These are phyloP conservation scores for Psittacula derbiana DNA, from an alignment of 2,797 vertebrate species.

Conservation along the genomic window DNA sequence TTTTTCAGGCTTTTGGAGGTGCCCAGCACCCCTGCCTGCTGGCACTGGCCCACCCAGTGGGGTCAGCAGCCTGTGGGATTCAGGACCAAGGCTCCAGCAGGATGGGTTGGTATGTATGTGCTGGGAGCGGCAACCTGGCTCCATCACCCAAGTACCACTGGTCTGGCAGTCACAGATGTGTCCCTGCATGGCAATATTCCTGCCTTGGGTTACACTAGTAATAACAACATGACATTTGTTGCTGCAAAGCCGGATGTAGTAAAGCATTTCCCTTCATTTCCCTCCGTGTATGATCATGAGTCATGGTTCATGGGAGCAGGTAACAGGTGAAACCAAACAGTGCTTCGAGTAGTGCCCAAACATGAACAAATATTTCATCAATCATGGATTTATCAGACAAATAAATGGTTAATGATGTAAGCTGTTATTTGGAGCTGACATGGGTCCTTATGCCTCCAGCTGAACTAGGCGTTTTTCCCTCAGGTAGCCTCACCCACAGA, in stretches of 20 bases:
- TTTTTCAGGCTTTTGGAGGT: not conserved
- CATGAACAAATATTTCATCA: not conserved
- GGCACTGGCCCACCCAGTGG: not conserved
- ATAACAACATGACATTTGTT: not conserved
- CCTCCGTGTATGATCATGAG: not conserved
- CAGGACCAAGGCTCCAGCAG: not conserved
- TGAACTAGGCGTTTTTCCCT: not conserved
- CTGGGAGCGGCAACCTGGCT: not conserved
- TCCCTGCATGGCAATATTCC: not conserved
- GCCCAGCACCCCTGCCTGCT: not conserved
- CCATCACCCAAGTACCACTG: fast-evolving
- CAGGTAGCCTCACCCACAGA: not conserved
- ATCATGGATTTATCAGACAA: not conserved
- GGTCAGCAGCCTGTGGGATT: not conserved
- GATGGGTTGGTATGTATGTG: not conserved
- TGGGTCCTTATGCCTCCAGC: not conserved
- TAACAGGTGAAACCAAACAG: not conserved
- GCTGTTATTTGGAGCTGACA: not conserved
- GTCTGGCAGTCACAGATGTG: not conserved
- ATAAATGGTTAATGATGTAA: not conserved
- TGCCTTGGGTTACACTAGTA: not conserved
- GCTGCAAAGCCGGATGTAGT: not conserved
- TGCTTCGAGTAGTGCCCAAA: not conserved
- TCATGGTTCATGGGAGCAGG: not conserved
- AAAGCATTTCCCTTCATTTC: slow-evolving; percentile 30